Evolutionary conservation across 2,113 vertebrate genomes (phyloP).

Genomic region (Paralichthys olivaceus): DNA sequence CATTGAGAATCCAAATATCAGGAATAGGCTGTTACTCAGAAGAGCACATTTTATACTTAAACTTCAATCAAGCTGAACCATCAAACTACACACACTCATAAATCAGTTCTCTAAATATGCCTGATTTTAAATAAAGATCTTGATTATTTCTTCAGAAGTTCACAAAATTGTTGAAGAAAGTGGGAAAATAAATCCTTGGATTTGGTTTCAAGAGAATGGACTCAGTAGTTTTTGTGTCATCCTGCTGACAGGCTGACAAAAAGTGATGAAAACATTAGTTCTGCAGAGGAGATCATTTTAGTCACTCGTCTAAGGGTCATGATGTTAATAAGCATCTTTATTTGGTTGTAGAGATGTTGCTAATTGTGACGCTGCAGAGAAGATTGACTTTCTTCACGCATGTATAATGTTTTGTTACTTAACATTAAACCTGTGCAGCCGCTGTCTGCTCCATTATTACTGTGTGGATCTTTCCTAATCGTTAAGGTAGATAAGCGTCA

Average conservation of each 20-base stretch:
- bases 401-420: not conserved
- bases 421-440: not conserved
- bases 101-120: not conserved
- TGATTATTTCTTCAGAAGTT: too few relatives aligned
- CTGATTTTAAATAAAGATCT: too few relatives aligned
- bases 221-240: not conserved
- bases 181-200: too few relatives aligned
- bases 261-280: not conserved
- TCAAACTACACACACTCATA: not conserved
- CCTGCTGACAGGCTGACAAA: not conserved
- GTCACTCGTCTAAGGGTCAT: not conserved
- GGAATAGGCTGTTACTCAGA: too few relatives aligned
- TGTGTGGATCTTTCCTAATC: slow-evolving; percentile 6
- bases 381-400: not conserved
- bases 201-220: too few relatives aligned
- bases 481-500: not conserved
- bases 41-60: too few relatives aligned
- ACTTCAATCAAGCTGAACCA: too few relatives aligned
- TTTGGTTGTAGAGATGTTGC: not conserved
- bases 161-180: too few relatives aligned
- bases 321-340: not conserved
- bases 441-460: not conserved
- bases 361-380: not conserved
- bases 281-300: not conserved
- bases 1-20: too few relatives aligned